Evolutionary conservation across 2,797 vertebrate genomes (phyloP), one percentile per base, ranked within the genome.

Genomic region (Clamator glandarius): DNA sequence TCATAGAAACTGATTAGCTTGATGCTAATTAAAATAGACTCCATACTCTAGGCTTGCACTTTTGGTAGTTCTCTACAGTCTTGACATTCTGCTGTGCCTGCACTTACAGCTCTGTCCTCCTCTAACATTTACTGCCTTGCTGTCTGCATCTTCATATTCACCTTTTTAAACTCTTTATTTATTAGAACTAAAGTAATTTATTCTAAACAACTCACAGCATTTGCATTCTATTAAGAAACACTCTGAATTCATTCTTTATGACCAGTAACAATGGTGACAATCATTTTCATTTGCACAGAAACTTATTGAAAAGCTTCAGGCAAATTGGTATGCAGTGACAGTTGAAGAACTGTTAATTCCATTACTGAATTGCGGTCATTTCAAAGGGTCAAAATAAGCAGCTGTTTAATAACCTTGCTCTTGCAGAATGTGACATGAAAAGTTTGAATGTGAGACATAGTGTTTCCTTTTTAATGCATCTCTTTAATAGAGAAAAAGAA

Each of bases 281-380:
- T 88, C 11, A 87, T 82, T 92, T 91, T 91, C 42, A 72, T 88
- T 92, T 70, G 48, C 90, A 92, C 35, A 76, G 74, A 90, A 92
- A 92, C 68, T 90, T 4, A 90, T 92, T 93, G 62, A 66, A 92
- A 86, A 84, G 46, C 55, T 28, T 68, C 85, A 84, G 61, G 67
- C 19, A 86, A 91, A 91, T 81, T 84, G 63, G 28, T 81, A 28
- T 73, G 28, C 54, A 66, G 85, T 78, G 84, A 86, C 85, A 88
- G 87, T 80, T 94, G 82, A 94, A 89, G 91, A 89, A 84, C 64
- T 86, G 48, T 39, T 90, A 94, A 94, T 95, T 92, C 82, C 85
- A 73, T 94, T 93, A 92, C 55, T 78, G 91, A 96, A 96, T 90
- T 93, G 80, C 3, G 1, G 85, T 94, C 90, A 91, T 87, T 93